Conservation (phyloP, 1,140 invertebrate species). For the Plectrocnemia conspersa region DNA sequence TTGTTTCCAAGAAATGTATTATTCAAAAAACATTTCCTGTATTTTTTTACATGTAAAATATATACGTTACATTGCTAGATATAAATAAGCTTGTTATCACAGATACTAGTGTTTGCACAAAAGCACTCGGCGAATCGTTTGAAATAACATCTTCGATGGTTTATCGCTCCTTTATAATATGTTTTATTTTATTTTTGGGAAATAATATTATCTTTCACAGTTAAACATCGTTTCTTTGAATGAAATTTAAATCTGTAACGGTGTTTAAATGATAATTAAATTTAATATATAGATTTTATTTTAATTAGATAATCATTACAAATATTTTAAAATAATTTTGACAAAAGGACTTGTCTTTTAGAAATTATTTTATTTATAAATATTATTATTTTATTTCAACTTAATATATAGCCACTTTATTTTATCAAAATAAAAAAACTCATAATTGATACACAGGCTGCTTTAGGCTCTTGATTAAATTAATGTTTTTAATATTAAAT, state of each 20-base stretch:
- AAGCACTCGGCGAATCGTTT: slow-evolving; percentile 27
- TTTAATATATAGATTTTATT: neutral
- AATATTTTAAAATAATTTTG: too few species aligned
- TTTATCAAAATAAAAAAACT: neutral
- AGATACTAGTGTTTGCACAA: slow-evolving; percentile 25
- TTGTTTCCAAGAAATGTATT: neutral
- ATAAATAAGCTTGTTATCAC: neutral
- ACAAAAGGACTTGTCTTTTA: too few species aligned
- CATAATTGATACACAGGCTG: neutral
- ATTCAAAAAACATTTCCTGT: neutral
- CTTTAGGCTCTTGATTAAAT: too few species aligned
- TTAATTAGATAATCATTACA: too few species aligned
- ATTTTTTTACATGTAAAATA: neutral
- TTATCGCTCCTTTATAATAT: slow-evolving; percentile 9
- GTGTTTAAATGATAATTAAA: neutral
- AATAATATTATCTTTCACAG: neutral
- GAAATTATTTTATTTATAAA: too few species aligned
- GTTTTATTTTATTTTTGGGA: neutral
- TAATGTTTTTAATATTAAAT: too few species aligned
- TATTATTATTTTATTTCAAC: neutral
- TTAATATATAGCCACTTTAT: neutral
- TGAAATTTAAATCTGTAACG: neutral
- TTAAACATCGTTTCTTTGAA: neutral
- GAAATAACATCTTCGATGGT: slow-evolving; percentile 20
- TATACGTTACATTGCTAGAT: neutral